Evolutionary conservation across 1,140 invertebrate species (phyloP).

Genomic region (Drosophila tropicalis): DNA sequence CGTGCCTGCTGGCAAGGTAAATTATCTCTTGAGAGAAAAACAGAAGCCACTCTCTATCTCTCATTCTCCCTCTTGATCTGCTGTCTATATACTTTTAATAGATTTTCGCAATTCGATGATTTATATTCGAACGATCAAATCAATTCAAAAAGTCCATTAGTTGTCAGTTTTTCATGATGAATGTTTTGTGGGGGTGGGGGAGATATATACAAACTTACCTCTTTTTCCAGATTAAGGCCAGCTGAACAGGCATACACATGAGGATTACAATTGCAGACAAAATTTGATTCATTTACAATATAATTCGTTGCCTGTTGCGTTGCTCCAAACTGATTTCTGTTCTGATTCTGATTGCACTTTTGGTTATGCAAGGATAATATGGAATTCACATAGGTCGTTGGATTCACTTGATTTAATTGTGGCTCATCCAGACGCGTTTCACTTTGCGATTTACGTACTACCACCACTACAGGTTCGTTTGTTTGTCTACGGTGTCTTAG

Average conservation of each 20-base stretch:
- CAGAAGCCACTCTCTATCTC: neutral
- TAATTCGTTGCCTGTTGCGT: neutral
- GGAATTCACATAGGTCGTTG: conserved; percentile 10
- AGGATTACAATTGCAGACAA: conserved; percentile 42
- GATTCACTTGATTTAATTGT: neutral
- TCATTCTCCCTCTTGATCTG: no score
- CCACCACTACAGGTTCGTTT: neutral
- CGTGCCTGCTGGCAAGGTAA: conserved; percentile 1
- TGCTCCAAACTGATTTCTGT: neutral
- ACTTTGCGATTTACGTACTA: conserved; percentile 39
- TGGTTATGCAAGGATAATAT: conserved; percentile 25
- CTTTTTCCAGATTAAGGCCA: conserved; percentile 48
- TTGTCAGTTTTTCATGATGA: conserved; percentile 40
- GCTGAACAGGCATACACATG: conserved; percentile 59
- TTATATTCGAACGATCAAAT: conserved; percentile 54
- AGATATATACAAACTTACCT: conserved; percentile 53
- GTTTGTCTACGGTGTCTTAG: neutral
- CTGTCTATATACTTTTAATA: neutral
- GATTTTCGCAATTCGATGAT: conserved; percentile 40
- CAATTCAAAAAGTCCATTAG: conserved; percentile 49
- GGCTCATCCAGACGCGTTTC: conserved; percentile 42
- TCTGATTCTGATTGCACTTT: conserved; percentile 17
- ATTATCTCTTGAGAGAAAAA: neutral
- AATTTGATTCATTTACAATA: conserved; percentile 23
- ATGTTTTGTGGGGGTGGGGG: conserved; percentile 4